Percentiles rank a stretch among this genome's conserved stretches.
Evolutionary conservation across 2,113 vertebrate genomes (phyloP).

Genomic region (Eubucco bourcierii): DNA sequence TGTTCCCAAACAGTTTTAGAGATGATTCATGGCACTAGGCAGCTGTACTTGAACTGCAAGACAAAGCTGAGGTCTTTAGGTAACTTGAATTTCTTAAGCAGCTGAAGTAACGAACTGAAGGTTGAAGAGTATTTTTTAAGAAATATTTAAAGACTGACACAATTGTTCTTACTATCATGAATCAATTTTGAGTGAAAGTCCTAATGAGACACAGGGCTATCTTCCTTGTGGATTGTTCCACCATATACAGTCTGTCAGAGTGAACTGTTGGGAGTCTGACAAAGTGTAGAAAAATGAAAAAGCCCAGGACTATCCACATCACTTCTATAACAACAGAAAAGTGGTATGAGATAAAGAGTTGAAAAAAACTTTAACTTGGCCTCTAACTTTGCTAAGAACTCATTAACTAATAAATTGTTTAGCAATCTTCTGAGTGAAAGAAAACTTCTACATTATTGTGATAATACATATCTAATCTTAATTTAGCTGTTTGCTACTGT

Average conservation of each 20-base stretch:
- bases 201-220: neutral
- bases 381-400: conserved; percentile 48
- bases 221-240: neutral
- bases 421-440: conserved; percentile 18
- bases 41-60: neutral
- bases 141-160: conserved; percentile 4
- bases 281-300: neutral
- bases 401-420: conserved; percentile 50
- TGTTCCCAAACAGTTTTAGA: conserved; percentile 23
- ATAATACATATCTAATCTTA: conserved; percentile 55
- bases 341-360: conserved; percentile 24
- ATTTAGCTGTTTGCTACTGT: neutral
- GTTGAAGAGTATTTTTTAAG: neutral
- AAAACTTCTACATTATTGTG: conserved; percentile 23
- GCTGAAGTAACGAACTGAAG: neutral
- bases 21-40: neutral
- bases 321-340: conserved; percentile 20
- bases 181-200: neutral
- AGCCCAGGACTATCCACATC: neutral
- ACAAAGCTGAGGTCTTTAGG: neutral
- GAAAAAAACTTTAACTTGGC: neutral
- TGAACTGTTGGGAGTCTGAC: neutral
- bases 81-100: neutral
- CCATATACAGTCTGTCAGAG: neutral
- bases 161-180: neutral